Conservation (phyloP, 2,888 invertebrate species). For the Anthrax anthrax region DNA sequence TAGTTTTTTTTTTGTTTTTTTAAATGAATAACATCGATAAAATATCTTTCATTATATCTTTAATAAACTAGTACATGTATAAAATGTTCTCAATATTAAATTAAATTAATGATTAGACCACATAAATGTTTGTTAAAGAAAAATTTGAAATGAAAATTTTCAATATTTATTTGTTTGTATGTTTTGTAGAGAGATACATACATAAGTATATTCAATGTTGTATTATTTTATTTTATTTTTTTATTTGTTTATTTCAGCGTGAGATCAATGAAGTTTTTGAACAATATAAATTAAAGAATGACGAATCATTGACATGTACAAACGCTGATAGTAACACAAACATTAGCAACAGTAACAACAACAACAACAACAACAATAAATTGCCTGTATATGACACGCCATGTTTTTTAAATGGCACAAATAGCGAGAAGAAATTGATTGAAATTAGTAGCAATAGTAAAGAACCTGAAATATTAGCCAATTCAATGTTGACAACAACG, state of each 20-base stretch:
- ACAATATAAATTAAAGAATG: constrained; percentile 26
- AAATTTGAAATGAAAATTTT: too few relatives aligned
- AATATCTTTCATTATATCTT: too few relatives aligned
- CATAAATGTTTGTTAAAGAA: too few relatives aligned
- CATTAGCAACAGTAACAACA: constrained; percentile 6
- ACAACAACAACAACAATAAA: constrained; percentile 12
- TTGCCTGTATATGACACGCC: constrained; percentile 13
- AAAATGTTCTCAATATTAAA: too few relatives aligned
- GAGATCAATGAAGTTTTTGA: constrained; percentile 36
- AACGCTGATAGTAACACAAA: constrained; percentile 22
- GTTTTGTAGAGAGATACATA: too few relatives aligned
- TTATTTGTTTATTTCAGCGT: constrained; percentile 19
- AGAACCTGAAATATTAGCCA: constrained; percentile 4
- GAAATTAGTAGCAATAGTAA: constrained; percentile 10
- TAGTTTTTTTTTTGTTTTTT: too few relatives aligned
- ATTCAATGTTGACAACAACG: background rate
- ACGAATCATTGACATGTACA: constrained; percentile 29
- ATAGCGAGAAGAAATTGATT: constrained; percentile 13
- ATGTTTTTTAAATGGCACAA: constrained; percentile 13
- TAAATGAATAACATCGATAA: too few relatives aligned
- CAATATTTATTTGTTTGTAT: too few relatives aligned
- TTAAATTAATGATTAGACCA: too few relatives aligned
- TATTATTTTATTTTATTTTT: background rate
- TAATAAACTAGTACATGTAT: too few relatives aligned
- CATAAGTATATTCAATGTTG: too few relatives aligned